These are phyloP conservation scores for Enteromius anoplus DNA, from an alignment of 2,797 vertebrate species.

Conservation along the genomic window DNA sequence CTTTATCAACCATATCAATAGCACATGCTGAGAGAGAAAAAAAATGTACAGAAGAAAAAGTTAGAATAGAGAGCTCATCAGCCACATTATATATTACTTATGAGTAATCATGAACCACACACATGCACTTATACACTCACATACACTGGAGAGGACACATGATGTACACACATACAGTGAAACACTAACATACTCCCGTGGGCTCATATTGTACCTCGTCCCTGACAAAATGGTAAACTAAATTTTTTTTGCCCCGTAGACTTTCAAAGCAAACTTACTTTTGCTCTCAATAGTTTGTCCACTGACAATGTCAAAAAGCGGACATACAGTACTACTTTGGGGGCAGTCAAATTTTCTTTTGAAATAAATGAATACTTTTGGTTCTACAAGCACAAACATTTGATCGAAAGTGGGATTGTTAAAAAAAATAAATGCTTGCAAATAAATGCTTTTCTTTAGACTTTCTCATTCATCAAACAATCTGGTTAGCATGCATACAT, in stretches of 20 bases:
- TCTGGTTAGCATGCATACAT: neutral
- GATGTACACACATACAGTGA: neutral
- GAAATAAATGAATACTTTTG: neutral
- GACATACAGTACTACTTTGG: neutral
- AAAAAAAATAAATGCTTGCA: neutral
- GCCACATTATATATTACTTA: neutral
- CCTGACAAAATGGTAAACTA: neutral
- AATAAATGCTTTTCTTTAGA: neutral
- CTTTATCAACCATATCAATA: conserved; percentile 82
- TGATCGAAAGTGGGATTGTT: neutral
- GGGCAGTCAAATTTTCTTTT: neutral
- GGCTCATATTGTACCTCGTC: neutral
- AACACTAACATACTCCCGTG: neutral
- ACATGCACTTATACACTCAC: conserved; percentile 47
- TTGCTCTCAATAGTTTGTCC: neutral
- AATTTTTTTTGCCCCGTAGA: neutral
- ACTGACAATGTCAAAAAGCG: neutral
- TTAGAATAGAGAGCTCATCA: neutral
- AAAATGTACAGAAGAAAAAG: neutral
- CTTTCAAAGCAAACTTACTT: neutral
- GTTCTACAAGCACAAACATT: neutral
- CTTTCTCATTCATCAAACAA: neutral
- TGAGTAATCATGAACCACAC: conserved; percentile 13
- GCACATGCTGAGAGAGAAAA: conserved; percentile 72
- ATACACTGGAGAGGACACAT: conserved; percentile 24